Base-by-base conservation (phyloP, 2,113 vertebrate genomes). In the Anguilla japonica region DNA sequence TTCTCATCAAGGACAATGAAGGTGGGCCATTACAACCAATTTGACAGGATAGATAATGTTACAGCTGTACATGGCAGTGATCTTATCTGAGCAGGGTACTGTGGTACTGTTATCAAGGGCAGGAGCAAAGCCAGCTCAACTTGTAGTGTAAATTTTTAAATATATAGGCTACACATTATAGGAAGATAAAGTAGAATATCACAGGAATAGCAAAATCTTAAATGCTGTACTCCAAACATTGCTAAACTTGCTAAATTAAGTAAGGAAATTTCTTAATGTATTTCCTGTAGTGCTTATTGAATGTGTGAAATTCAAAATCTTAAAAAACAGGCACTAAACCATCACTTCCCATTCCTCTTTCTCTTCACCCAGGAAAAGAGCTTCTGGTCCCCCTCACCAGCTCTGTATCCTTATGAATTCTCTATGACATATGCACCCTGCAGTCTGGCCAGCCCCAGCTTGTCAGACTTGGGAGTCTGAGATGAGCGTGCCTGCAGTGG, bases 321-420 rank as follows among this genome's bases (percentile, higher is more conserved):
- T 53, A 53, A 53, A 53, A 53, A 53, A 6, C 0, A 46, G 43
- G 8, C 1, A 34, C 39, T 5, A 14, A 34, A 8, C 15, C 75
- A 34, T 29, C n/a, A 14, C 18, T 15, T 87, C 6, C 53, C 75
- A 34, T 20, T 85, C 79, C 26, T 11, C 53, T 86, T 75, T 90
- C 87, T 75, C 57, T 29, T 90, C 89, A 81, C 84, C 81, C 92
- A 99, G 98, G 97, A 86, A 99, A 98, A 93, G 96, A 97, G 89
- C 87, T 98, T 84, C 95, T 99, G 0, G 97, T 98, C 50, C 98
- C 98, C 0, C 94, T 99, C 88, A 98, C 97, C 87, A 99, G 97
- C 91, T 99, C 98, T 91, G 97, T 99, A 98, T 99, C 97, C 97
- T 98, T 96, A 79, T 84, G 56, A 83, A 5, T 87, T 29, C 40